Evolutionary conservation across 2,888 invertebrate species (phyloP).

Genomic region (Tipula lateralis): DNA sequence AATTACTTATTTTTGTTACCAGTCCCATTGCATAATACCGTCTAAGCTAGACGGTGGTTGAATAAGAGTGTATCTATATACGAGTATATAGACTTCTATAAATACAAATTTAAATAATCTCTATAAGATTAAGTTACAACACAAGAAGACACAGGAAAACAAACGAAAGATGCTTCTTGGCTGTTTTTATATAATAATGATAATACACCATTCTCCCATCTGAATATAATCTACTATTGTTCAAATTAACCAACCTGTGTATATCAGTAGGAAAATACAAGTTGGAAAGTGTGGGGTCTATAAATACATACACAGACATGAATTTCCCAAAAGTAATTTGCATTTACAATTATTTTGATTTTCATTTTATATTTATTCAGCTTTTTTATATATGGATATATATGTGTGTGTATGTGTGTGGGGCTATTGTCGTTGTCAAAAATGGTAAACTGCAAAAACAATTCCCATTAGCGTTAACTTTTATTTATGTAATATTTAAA

Average conservation of each 20-base stretch:
- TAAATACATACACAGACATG: background rate
- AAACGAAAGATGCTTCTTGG: background rate
- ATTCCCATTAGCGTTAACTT: background rate
- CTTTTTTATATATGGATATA: background rate
- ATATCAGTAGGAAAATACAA: background rate
- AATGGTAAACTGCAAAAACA: background rate
- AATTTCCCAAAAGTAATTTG: conserved; percentile 24
- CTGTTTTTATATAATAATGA: background rate
- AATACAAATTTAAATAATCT: background rate
- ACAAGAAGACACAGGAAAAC: background rate
- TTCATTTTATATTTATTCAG: conserved; percentile 6
- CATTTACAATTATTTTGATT: conserved; percentile 15
- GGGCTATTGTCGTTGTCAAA: background rate
- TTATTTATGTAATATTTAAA: background rate
- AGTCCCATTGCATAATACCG: background rate
- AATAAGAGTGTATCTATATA: no score
- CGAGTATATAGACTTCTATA: background rate
- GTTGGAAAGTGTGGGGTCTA: background rate
- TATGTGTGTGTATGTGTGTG: background rate
- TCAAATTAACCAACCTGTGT: background rate
- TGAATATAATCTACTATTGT: background rate
- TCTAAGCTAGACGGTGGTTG: background rate
- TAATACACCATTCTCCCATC: background rate
- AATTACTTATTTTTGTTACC: background rate
- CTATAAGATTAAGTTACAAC: background rate